Evolutionary conservation across 2,113 vertebrate species (phyloP).

Genomic region (Procavia capensis): DNA sequence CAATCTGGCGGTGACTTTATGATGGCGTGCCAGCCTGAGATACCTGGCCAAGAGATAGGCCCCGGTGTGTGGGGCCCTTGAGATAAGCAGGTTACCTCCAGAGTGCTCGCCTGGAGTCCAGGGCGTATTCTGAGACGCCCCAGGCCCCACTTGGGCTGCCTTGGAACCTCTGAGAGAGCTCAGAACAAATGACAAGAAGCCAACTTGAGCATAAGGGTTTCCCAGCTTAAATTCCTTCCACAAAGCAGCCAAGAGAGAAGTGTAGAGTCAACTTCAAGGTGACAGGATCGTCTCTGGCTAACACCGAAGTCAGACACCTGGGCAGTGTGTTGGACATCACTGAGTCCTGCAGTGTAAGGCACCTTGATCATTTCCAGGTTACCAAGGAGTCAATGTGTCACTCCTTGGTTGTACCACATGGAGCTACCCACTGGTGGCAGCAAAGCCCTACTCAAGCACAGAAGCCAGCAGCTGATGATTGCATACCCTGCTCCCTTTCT

Average conservation of each 20-base stretch:
- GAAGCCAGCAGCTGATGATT: neutral
- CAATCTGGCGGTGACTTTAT: neutral
- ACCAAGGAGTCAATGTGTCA: neutral
- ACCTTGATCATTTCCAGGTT: neutral
- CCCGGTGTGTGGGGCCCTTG: neutral
- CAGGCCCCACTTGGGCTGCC: neutral
- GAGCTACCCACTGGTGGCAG: neutral
- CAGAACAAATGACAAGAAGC: neutral
- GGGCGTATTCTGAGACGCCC: neutral
- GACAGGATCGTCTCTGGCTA: neutral
- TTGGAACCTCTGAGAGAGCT: neutral
- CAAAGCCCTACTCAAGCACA: neutral
- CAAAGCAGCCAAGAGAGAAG: neutral
- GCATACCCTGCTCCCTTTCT: neutral
- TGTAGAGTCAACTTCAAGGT: neutral
- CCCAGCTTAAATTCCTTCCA: slow-evolving; percentile 12
- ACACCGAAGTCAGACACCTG: neutral
- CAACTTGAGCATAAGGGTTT: neutral
- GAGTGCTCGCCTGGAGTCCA: neutral
- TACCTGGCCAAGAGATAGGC: neutral
- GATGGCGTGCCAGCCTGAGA: neutral
- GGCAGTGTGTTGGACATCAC: neutral
- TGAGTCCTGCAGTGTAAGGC: neutral
- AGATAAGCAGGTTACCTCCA: neutral
- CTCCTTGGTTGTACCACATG: neutral